Evolutionary conservation across 2,888 invertebrate species (phyloP).

Genomic region (Caenorhabditis plicata): DNA sequence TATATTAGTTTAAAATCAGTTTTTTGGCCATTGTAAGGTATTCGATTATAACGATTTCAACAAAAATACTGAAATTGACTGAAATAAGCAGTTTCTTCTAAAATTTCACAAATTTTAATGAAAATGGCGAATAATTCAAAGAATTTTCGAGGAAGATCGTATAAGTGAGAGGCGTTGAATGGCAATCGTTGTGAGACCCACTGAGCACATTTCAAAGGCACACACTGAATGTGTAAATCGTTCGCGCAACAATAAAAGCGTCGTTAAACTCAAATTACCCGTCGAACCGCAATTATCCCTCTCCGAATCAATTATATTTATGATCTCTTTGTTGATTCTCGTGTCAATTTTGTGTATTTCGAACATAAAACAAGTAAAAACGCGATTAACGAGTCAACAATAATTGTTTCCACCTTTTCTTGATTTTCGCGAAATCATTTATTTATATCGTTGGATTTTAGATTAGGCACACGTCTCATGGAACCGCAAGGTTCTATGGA

Average conservation of each 20-base stretch:
- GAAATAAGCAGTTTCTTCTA: no score
- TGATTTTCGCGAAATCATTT: neutral
- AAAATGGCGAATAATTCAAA: slow-evolving; percentile 14
- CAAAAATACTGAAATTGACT: no score
- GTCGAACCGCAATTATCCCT: no score
- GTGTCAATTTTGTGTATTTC: neutral
- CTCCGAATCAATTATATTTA: no score
- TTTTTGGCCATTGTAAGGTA: no score
- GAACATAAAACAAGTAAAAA: neutral
- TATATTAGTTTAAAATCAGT: no score
- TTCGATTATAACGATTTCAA: no score
- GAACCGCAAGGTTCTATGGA: slow-evolving; percentile 11
- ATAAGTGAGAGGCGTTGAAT: neutral
- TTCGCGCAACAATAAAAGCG: slow-evolving; percentile 4
- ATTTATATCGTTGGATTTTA: no score
- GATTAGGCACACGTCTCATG: no score
- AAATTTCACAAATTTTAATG: neutral
- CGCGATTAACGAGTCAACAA: neutral
- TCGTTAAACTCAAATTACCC: neutral
- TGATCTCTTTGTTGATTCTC: neutral
- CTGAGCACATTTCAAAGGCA: neutral
- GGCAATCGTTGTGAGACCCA: slow-evolving; percentile 21
- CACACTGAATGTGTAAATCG: neutral
- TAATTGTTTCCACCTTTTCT: neutral
- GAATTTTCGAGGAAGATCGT: slow-evolving; percentile 15